Evolutionary conservation across 2,113 vertebrate species (phyloP).

Genomic region (Nesogale talazaci): DNA sequence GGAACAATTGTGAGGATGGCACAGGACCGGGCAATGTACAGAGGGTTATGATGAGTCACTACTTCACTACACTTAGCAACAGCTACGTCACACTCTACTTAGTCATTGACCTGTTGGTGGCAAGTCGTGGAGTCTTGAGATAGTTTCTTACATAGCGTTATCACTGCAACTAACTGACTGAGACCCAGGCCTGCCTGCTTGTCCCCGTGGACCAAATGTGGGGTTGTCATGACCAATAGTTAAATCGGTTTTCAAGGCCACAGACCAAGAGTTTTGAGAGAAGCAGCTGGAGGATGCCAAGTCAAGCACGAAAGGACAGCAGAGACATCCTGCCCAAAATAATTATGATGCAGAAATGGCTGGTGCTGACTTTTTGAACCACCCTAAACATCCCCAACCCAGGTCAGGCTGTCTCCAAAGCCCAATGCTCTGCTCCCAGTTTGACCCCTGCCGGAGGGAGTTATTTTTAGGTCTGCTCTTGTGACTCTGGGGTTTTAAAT

Average conservation of each 20-base stretch:
- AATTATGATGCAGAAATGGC: slow-evolving; percentile 3
- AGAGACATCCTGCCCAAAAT: neutral
- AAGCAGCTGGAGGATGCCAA: neutral
- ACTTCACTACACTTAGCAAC: too few species aligned
- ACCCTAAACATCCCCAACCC: too few species aligned
- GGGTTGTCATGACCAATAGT: neutral
- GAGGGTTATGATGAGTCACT: too few species aligned
- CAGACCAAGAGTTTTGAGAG: neutral
- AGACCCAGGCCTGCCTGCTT: neutral
- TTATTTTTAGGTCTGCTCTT: slow-evolving; percentile 71
- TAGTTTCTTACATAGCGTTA: neutral
- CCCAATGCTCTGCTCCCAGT: slow-evolving; percentile 46
- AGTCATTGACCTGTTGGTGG: neutral
- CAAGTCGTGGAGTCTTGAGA: neutral
- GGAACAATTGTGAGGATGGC: too few species aligned
- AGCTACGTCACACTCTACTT: neutral
- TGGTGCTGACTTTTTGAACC: too few species aligned
- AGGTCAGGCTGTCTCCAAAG: slow-evolving; percentile 41
- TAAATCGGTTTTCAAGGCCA: neutral
- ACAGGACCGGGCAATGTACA: too few species aligned
- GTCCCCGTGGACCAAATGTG: neutral
- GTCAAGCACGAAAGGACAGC: neutral
- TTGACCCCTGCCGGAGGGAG: slow-evolving; percentile 71
- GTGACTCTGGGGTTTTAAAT: slow-evolving; percentile 78
- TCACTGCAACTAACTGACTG: neutral